phyloP scores from a whole-genome alignment of 2,113 vertebrate species.

The Microcebus tavaratra region DNA sequence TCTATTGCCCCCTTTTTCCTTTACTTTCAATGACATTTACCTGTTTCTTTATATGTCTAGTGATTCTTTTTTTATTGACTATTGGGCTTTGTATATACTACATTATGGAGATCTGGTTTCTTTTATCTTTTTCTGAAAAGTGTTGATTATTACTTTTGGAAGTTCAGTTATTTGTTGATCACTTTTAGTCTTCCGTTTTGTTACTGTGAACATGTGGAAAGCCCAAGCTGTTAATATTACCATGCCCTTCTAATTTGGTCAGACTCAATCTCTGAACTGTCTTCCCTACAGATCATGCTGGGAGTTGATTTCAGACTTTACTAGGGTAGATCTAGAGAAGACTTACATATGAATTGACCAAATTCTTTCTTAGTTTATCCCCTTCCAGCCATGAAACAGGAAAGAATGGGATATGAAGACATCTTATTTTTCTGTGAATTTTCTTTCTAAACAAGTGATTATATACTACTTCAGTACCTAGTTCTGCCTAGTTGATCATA shows the following conservation, averaged over 20 bases:
- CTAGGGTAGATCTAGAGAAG: neutral
- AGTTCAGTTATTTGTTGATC: neutral
- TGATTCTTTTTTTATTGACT: neutral
- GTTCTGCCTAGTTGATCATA: neutral
- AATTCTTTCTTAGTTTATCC: slow-evolving; percentile 31
- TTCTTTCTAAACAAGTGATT: slow-evolving; percentile 11
- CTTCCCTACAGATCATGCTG: neutral
- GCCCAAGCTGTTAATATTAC: neutral
- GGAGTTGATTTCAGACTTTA: slow-evolving; percentile 32
- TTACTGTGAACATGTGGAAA: neutral
- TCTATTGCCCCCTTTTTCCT: neutral
- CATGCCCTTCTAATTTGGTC: neutral
- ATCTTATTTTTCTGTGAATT: slow-evolving; percentile 35
- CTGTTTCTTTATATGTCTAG: neutral
- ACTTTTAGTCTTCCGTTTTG: neutral
- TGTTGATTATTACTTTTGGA: neutral
- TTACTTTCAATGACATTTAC: neutral
- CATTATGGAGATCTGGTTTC: neutral
- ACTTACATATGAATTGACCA: neutral
- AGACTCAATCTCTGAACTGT: neutral
- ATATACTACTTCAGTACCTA: neutral
- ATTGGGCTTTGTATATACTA: neutral
- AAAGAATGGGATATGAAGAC: neutral
- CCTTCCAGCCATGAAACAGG: neutral
- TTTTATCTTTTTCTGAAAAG: slow-evolving; percentile 17